phyloP scores from a whole-genome alignment of 2,888 invertebrate species.

The Melanostoma scalare region DNA sequence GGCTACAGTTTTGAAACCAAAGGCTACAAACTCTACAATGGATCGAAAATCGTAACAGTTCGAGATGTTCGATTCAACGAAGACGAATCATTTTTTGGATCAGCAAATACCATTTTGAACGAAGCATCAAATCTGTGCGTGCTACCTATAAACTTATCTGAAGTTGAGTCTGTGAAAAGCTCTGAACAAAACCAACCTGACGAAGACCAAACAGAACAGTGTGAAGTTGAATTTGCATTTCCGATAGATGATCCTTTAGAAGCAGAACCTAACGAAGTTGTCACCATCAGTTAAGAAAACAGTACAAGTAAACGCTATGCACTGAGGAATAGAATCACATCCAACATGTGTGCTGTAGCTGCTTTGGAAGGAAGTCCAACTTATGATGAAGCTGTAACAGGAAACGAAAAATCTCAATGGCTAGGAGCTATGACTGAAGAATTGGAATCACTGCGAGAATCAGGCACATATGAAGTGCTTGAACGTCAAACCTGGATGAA shows the following conservation, averaged over 20 bases:
- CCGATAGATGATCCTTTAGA: neutral
- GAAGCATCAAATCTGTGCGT: neutral
- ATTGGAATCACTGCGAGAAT: neutral
- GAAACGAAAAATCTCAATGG: neutral
- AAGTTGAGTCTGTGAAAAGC: neutral
- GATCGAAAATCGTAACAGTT: conserved; percentile 10
- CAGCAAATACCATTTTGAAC: neutral
- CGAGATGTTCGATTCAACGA: conserved; percentile 16
- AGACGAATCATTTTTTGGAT: conserved; percentile 16
- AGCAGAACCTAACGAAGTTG: neutral
- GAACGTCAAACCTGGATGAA: conserved; percentile 4
- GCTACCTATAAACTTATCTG: neutral
- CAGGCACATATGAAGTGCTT: conserved; percentile 1
- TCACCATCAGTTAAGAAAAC: neutral
- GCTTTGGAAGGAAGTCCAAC: neutral
- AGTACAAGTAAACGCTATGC: neutral
- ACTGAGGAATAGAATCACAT: conserved; percentile 1
- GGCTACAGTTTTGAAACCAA: conserved; percentile 27
- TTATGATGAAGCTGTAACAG: conserved; percentile 1
- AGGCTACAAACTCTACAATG: conserved; percentile 36
- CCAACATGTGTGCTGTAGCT: neutral
- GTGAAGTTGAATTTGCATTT: neutral
- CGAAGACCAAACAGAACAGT: neutral
- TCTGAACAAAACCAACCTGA: neutral
- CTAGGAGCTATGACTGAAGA: conserved; percentile 1